Evolutionary conservation across 2,888 invertebrate genomes (phyloP).

Genomic region (Mystacides longicornis): DNA sequence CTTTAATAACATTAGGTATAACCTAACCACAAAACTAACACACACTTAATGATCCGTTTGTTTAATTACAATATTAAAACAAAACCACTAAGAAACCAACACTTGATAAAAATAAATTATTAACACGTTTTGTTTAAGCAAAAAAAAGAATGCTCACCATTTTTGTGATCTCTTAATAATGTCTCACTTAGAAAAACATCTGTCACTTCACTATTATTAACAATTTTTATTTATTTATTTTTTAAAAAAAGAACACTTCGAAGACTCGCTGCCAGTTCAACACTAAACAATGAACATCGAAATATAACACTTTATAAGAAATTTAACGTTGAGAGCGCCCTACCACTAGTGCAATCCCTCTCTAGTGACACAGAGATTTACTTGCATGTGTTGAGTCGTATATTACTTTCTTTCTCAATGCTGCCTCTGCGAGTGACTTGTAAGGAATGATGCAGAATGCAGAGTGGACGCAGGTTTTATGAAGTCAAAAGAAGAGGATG

Average conservation of each 20-base stretch:
- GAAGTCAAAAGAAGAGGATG: slow-evolving; percentile 15
- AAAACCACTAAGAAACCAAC: too few species aligned
- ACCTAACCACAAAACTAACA: too few species aligned
- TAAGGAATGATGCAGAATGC: slow-evolving; percentile 17
- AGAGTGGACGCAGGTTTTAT: slow-evolving; percentile 14
- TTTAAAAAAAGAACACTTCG: too few species aligned
- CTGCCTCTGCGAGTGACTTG: slow-evolving; percentile 6
- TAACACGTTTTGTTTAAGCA: too few species aligned
- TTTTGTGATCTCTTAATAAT: background rate
- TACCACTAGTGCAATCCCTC: slow-evolving; percentile 5
- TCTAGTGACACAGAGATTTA: background rate
- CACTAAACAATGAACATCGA: slow-evolving; percentile 10
- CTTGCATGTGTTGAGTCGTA: background rate
- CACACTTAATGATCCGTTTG: too few species aligned
- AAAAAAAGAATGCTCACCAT: background rate
- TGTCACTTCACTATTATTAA: background rate
- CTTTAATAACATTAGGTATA: too few species aligned
- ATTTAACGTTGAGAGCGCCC: slow-evolving; percentile 16
- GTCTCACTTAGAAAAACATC: background rate
- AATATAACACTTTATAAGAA: slow-evolving; percentile 20
- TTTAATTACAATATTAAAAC: too few species aligned
- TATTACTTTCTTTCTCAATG: slow-evolving; percentile 11
- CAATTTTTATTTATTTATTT: background rate
- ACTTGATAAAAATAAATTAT: too few species aligned
- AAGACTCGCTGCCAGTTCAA: slow-evolving; percentile 27